phyloP scores from a whole-genome alignment of 2,888 invertebrate genomes.

The Poecilobothrus nobilitatus region DNA sequence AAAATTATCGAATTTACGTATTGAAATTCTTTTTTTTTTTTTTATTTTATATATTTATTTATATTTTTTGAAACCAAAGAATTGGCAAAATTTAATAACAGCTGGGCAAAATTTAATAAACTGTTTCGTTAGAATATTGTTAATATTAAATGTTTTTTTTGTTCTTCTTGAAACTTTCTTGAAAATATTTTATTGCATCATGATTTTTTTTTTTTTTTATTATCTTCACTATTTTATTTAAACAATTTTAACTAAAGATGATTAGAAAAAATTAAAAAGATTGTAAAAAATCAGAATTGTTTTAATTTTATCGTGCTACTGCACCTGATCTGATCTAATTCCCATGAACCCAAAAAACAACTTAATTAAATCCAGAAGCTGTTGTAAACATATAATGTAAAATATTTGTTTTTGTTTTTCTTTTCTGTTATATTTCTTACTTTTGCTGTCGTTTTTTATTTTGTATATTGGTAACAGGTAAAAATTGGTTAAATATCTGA shows the following conservation, averaged over 20 bases:
- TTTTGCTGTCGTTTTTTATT: too few relatives aligned
- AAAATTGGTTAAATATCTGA: background rate
- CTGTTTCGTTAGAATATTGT: too few relatives aligned
- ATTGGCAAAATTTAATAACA: too few relatives aligned
- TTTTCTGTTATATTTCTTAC: too few relatives aligned
- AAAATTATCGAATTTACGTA: too few relatives aligned
- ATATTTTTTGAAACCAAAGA: too few relatives aligned
- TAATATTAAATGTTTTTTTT: too few relatives aligned
- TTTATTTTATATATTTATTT: too few relatives aligned
- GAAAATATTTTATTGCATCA: background rate
- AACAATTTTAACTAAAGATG: too few relatives aligned
- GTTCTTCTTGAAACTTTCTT: too few relatives aligned
- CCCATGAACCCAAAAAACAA: background rate
- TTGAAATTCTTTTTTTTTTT: too few relatives aligned
- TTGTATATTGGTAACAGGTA: background rate
- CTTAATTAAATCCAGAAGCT: constrained; percentile 3
- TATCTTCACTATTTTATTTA: background rate
- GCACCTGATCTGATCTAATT: constrained; percentile 4
- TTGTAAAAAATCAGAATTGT: background rate
- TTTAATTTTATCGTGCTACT: background rate
- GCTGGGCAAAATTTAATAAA: too few relatives aligned
- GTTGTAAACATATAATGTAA: background rate
- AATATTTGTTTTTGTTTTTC: background rate
- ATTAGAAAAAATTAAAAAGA: background rate
- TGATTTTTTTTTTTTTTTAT: background rate